phyloP scores from a whole-genome alignment of 2,113 vertebrate species.

The Panthera leo region DNA sequence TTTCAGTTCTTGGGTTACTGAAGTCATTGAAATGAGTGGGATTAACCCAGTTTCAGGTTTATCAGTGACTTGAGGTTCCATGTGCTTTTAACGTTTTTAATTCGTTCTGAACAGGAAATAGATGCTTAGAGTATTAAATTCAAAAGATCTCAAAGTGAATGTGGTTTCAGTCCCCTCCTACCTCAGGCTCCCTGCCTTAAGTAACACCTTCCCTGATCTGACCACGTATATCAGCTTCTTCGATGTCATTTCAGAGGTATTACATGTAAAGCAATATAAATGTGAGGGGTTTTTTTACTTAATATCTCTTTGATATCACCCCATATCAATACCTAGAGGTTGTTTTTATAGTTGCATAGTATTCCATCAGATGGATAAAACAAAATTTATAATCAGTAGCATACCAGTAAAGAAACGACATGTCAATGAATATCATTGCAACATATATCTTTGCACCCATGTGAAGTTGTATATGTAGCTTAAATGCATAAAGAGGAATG shows the following conservation, averaged over 20 bases:
- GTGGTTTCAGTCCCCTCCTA: not conserved
- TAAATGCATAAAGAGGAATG: not conserved
- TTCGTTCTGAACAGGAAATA: conserved; percentile 30
- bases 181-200: not conserved
- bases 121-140: not conserved
- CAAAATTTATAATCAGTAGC: not conserved
- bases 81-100: not conserved
- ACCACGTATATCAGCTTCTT: not conserved
- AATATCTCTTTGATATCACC: not conserved
- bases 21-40: not conserved
- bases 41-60: not conserved
- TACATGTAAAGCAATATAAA: not conserved
- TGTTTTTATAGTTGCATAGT: conserved; percentile 9
- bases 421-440: not conserved
- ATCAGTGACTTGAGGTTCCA: not conserved
- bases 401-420: not conserved
- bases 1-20: not conserved
- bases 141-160: not conserved
- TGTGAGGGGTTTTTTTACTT: not conserved
- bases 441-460: not conserved
- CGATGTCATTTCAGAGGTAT: not conserved
- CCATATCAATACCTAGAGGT: not conserved
- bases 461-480: not conserved
- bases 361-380: not conserved
- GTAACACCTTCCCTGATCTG: not conserved